These are phyloP conservation scores for Ecliptopera silaceata DNA, from an alignment of 2,888 invertebrate genomes.

Conservation along the genomic window DNA sequence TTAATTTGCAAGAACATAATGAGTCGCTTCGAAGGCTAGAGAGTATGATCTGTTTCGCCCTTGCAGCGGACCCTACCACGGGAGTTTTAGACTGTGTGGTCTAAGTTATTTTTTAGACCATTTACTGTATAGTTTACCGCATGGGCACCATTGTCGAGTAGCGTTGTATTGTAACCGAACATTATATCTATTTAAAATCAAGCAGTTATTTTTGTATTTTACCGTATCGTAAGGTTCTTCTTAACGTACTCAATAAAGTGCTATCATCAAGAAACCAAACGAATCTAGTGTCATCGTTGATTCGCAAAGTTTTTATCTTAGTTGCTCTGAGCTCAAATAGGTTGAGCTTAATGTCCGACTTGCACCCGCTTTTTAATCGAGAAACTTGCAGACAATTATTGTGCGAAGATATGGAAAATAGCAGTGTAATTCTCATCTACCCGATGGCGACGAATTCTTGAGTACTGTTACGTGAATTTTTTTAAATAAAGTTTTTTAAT, in stretches of 20 bases:
- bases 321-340: slow-evolving; percentile 42
- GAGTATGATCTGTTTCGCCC: slow-evolving; percentile 60
- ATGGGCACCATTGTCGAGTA: too few relatives aligned
- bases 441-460: slow-evolving; percentile 36
- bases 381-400: slow-evolving; percentile 62
- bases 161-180: too few relatives aligned
- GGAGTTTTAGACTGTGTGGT: slow-evolving; percentile 50
- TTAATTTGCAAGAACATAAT: slow-evolving; percentile 41
- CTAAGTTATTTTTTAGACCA: background rate
- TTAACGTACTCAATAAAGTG: background rate
- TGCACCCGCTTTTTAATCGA: slow-evolving; percentile 60
- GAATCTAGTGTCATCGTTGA: slow-evolving; percentile 41
- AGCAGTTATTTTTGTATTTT: too few relatives aligned
- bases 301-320: slow-evolving; percentile 59
- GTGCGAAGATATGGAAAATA: slow-evolving; percentile 57
- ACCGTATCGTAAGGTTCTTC: background rate
- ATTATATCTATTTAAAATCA: too few relatives aligned
- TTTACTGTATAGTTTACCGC: too few relatives aligned
- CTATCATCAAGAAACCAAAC: slow-evolving; percentile 27
- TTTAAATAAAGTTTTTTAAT: background rate
- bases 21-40: slow-evolving; percentile 46
- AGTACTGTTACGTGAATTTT: slow-evolving; percentile 24
- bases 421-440: slow-evolving; percentile 53
- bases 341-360: slow-evolving; percentile 52
- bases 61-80: slow-evolving; percentile 55